Evolutionary conservation across 2,797 vertebrate genomes (phyloP).

Genomic region (Anableps anableps): DNA sequence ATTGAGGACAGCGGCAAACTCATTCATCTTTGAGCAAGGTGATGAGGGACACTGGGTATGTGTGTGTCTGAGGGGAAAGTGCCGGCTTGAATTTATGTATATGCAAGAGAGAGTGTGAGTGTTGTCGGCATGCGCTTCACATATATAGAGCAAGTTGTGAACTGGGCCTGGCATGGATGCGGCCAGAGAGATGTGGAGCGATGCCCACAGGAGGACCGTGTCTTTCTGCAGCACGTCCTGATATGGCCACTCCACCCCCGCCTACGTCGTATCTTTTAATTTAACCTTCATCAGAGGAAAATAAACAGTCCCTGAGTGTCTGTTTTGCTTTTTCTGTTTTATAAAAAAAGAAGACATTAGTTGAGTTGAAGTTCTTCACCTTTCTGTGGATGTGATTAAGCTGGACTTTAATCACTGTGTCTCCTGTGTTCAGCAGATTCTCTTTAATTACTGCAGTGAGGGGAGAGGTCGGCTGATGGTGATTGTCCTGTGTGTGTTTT

Average conservation of each 20-base stretch:
- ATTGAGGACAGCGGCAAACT: slow-evolving; percentile 79
- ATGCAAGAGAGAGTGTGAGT: slow-evolving; percentile 23
- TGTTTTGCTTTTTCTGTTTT: neutral
- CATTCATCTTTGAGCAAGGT: slow-evolving; percentile 84
- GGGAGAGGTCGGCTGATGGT: slow-evolving; percentile 22
- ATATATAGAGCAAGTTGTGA: slow-evolving; percentile 77
- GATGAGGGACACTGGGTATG: slow-evolving; percentile 71
- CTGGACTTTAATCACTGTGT: slow-evolving; percentile 66
- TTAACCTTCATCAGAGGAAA: slow-evolving; percentile 72
- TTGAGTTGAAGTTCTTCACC: slow-evolving; percentile 33
- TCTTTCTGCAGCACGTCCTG: slow-evolving; percentile 66
- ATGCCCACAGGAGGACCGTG: slow-evolving; percentile 68
- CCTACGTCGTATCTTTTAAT: slow-evolving; percentile 49
- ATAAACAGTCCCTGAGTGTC: slow-evolving; percentile 28
- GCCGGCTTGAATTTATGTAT: slow-evolving; percentile 40
- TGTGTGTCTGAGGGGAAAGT: slow-evolving; percentile 42
- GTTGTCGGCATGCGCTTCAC: slow-evolving; percentile 42
- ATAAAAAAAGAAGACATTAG: slow-evolving; percentile 8
- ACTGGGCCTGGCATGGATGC: slow-evolving; percentile 71
- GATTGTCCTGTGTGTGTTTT: slow-evolving; percentile 9
- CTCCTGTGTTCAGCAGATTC: slow-evolving; percentile 53
- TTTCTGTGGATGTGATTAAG: slow-evolving; percentile 51
- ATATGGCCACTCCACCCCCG: slow-evolving; percentile 48
- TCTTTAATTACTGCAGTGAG: slow-evolving; percentile 63
- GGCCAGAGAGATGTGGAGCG: slow-evolving; percentile 50